These are phyloP conservation scores for Apus apus DNA, from an alignment of 2,113 vertebrate species.

Conservation along the genomic window DNA sequence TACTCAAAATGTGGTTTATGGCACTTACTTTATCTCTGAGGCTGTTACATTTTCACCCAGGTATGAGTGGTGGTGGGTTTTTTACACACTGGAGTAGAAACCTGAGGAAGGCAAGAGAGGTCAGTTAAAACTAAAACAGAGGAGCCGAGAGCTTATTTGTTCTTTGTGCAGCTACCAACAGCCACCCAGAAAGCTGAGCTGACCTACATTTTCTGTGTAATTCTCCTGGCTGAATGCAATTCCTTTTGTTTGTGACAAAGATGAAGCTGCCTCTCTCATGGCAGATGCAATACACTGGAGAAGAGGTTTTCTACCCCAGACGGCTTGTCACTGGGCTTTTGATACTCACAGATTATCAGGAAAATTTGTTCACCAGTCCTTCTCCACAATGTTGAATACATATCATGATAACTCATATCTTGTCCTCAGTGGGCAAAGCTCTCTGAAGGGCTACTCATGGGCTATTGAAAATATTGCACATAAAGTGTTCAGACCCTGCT, in stretches of 20 bases:
- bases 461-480: neutral
- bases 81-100: neutral
- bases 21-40: neutral
- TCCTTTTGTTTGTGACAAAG: neutral
- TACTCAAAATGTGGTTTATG: accelerated
- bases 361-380: neutral
- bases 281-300: neutral
- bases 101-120: neutral
- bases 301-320: neutral
- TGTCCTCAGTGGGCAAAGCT: neutral
- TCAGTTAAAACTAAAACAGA: neutral
- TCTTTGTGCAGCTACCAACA: neutral
- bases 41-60: neutral
- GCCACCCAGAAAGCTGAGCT: neutral
- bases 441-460: accelerated
- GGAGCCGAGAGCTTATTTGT: neutral
- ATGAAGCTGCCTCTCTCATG: neutral
- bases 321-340: neutral
- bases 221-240: neutral
- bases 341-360: neutral
- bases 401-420: neutral
- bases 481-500: neutral
- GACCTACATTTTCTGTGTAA: neutral
- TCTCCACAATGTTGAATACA: neutral
- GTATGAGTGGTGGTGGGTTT: neutral